Evolutionary conservation across 1,140 invertebrate species (phyloP).

Genomic region (Hydropsyche tenuis): DNA sequence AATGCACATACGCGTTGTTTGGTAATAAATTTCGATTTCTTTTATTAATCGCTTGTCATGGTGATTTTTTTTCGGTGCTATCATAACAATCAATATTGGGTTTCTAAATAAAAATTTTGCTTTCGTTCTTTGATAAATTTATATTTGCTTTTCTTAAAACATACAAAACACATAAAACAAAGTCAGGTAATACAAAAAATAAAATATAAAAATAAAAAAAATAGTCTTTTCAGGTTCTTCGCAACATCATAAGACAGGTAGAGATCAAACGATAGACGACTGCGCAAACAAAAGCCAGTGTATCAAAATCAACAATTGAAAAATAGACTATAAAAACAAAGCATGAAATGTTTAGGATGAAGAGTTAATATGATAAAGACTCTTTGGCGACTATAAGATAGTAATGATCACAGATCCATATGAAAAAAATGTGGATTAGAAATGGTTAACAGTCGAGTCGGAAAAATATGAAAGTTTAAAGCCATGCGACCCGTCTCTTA

Average conservation of each 20-base stretch:
- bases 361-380: background rate
- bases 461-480: background rate
- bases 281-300: slow-evolving; percentile 5
- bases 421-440: background rate
- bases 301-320: slow-evolving; percentile 29
- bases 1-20: background rate
- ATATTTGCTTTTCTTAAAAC: slow-evolving; percentile 31
- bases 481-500: background rate
- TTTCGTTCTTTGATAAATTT: slow-evolving; percentile 10
- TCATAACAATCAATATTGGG: background rate
- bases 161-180: slow-evolving; percentile 30
- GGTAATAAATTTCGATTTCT: slow-evolving; percentile 8
- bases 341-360: background rate
- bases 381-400: background rate
- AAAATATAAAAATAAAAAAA: slow-evolving; percentile 25
- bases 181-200: slow-evolving; percentile 28
- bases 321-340: slow-evolving; percentile 1
- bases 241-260: slow-evolving; percentile 2
- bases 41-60: background rate
- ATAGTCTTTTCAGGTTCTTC: slow-evolving; percentile 12
- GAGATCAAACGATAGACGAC: slow-evolving; percentile 19
- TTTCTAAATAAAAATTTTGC: background rate
- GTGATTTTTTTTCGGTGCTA: background rate
- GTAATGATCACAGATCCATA: background rate
- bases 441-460: background rate